Conservation (phyloP, 2,113 vertebrate genomes). For the Dryoscopus gambensis region DNA sequence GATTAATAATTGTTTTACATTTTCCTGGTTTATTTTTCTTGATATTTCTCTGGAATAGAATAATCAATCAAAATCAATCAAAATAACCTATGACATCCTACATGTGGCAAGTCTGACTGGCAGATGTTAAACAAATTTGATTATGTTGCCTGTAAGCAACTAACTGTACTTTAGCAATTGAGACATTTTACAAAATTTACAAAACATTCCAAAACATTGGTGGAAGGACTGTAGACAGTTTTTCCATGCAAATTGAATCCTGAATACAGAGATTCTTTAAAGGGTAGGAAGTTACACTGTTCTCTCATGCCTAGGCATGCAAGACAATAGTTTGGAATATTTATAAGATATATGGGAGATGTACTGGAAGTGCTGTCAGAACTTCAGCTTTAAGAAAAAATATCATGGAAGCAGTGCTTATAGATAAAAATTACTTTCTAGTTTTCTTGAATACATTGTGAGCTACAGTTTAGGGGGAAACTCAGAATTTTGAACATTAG, state of each 20-base stretch:
- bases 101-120: neutral
- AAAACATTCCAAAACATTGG: neutral
- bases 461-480: neutral
- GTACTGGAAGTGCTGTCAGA: neutral
- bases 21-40: neutral
- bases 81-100: neutral
- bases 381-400: neutral
- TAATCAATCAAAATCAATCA: neutral
- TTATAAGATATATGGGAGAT: neutral
- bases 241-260: neutral
- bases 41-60: neutral
- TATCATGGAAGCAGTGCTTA: neutral
- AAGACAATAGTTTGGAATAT: neutral
- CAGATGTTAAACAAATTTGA: neutral
- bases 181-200: neutral
- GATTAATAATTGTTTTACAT: neutral
- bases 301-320: neutral
- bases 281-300: neutral
- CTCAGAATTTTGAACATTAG: neutral
- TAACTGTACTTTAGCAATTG: neutral
- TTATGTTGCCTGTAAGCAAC: neutral
- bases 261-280: neutral
- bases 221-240: neutral
- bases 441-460: neutral
- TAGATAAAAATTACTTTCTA: neutral